phyloP scores from a whole-genome alignment of 2,797 vertebrate species.

The Luscinia luscinia region DNA sequence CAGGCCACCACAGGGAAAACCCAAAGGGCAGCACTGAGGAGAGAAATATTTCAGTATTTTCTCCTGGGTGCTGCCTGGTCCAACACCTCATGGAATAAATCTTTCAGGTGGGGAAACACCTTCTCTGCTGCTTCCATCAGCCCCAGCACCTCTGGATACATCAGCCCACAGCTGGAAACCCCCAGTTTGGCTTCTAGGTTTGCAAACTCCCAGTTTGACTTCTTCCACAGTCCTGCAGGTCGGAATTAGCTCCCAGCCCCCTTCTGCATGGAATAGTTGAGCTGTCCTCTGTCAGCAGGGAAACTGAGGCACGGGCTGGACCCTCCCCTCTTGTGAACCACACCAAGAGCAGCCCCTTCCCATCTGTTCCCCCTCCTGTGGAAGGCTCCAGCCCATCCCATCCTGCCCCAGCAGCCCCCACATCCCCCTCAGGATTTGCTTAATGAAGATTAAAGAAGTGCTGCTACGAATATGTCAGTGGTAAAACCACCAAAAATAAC shows the following conservation, averaged over 20 bases:
- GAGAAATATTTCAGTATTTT: not conserved
- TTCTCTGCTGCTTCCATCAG: not conserved
- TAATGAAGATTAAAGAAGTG: constrained; percentile 13
- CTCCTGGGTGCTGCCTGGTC: not conserved
- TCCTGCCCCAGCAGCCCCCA: not conserved
- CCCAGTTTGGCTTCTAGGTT: not conserved
- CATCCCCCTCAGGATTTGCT: not conserved
- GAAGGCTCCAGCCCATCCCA: not conserved
- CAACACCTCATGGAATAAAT: not conserved
- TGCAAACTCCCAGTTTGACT: not conserved
- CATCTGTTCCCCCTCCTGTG: rapidly evolving
- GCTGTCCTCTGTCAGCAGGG: not conserved
- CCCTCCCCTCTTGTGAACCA: not conserved
- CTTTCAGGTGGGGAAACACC: not conserved
- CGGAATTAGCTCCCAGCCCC: not conserved
- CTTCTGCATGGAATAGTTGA: rapidly evolving
- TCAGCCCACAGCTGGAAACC: not conserved
- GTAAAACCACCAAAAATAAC: not conserved
- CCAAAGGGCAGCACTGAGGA: not conserved
- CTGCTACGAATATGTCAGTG: not conserved
- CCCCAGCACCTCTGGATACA: not conserved
- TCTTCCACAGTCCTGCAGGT: not conserved
- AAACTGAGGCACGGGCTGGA: not conserved
- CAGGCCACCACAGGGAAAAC: rapidly evolving
- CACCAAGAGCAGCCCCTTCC: not conserved